A percentile compares a stretch with the other conserved stretches of the same genome.
Conservation (phyloP, 1,140 invertebrate genomes). For the Babylonia areolata region DNA sequence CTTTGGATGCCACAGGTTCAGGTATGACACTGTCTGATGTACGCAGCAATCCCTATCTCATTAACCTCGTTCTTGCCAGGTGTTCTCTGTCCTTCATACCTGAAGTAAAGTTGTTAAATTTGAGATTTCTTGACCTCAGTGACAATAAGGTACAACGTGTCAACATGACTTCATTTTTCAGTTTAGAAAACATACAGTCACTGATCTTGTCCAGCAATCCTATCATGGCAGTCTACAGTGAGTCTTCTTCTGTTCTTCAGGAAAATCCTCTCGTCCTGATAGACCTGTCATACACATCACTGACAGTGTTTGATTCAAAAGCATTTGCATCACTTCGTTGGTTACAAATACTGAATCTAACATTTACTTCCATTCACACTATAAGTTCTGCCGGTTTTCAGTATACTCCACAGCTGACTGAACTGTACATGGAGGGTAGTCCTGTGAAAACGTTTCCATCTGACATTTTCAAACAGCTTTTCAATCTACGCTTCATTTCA, state of each 20-base stretch:
- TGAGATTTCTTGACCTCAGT: constrained; percentile 15
- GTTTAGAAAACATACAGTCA: constrained; percentile 17
- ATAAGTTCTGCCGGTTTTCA: neutral
- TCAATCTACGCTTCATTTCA: constrained; percentile 23
- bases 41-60: neutral
- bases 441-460: neutral
- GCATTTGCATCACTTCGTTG: constrained; percentile 14
- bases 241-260: neutral
- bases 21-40: neutral
- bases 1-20: neutral
- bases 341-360: constrained; percentile 19
- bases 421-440: neutral
- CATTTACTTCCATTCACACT: neutral
- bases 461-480: neutral
- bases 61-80: neutral
- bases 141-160: constrained; percentile 6
- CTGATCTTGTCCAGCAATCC: constrained; percentile 29
- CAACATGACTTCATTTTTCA: neutral
- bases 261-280: neutral
- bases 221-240: neutral
- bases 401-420: neutral
- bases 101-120: neutral
- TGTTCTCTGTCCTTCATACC: neutral
- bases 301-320: neutral
- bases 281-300: neutral